A percentile compares a stretch with the other conserved stretches of the same genome.
Conservation (phyloP, 2,113 vertebrate genomes). For the Cavia aperea region DNA sequence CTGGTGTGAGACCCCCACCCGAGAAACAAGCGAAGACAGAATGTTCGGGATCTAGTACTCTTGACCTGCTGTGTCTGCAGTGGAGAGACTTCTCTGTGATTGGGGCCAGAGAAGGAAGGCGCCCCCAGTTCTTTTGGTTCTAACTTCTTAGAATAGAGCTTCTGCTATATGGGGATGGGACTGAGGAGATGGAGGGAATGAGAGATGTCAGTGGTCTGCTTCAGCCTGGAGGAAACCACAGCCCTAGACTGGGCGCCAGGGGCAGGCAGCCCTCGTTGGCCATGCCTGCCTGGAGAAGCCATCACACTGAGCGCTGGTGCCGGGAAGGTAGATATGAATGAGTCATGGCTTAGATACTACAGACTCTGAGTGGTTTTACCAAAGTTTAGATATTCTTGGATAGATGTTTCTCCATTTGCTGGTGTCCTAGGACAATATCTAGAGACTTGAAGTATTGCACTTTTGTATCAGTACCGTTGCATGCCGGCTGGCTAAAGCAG, state of each 20-base stretch:
- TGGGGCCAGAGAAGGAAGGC: not conserved
- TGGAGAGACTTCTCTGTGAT: not conserved
- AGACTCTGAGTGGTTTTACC: not conserved
- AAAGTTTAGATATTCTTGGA: not conserved
- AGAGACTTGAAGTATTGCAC: not conserved
- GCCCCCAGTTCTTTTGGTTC: not conserved
- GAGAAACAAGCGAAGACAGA: not conserved
- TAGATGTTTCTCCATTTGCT: not conserved
- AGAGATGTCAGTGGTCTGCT: constrained; percentile 3
- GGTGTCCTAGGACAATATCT: not conserved
- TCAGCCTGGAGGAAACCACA: not conserved
- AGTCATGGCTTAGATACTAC: not conserved
- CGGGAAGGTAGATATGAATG: not conserved
- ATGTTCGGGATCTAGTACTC: not conserved
- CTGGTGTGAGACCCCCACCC: not conserved
- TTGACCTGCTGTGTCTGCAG: not conserved
- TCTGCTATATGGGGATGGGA: not conserved
- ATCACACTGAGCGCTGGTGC: not conserved
- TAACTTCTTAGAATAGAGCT: not conserved
- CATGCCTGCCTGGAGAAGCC: not conserved
- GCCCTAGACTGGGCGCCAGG: not conserved
- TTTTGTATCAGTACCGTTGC: not conserved
- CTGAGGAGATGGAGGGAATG: not conserved
- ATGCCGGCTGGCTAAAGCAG: not conserved
- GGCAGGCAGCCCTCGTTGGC: not conserved